Evolutionary conservation across 2,797 vertebrate genomes (phyloP).

Genomic region (Nannoperca australis): DNA sequence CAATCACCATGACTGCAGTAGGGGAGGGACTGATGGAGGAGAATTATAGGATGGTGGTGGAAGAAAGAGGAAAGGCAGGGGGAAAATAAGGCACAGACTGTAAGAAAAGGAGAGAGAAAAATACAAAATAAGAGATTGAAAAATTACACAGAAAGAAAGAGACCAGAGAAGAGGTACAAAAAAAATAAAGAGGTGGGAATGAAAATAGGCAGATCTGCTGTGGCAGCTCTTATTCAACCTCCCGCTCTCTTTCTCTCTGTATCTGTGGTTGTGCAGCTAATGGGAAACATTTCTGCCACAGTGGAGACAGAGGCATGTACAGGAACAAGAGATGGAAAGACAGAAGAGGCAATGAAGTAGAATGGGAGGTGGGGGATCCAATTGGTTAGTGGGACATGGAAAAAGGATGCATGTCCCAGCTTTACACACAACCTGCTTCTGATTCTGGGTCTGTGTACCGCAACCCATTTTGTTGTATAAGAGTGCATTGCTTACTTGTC

Average conservation of each 20-base stretch:
- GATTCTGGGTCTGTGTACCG: conserved; percentile 49
- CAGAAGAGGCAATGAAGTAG: conserved; percentile 59
- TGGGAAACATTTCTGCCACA: conserved; percentile 87
- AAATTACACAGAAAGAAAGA: conserved; percentile 40
- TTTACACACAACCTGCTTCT: conserved; percentile 63
- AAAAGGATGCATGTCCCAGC: conserved; percentile 62
- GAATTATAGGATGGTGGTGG: conserved; percentile 6
- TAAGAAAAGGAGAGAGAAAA: conserved; percentile 4
- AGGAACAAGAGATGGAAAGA: conserved; percentile 75
- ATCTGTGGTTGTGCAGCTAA: conserved; percentile 86
- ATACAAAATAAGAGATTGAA: conserved; percentile 9
- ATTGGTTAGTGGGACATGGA: conserved; percentile 68
- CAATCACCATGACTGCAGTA: conserved; percentile 25
- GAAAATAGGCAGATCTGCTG: conserved; percentile 77
- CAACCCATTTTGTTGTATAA: conserved; percentile 15
- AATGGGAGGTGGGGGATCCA: conserved; percentile 61
- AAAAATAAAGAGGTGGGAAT: conserved; percentile 62
- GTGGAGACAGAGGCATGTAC: conserved; percentile 70
- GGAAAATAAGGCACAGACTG: conserved; percentile 13
- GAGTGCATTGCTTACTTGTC: conserved; percentile 91
- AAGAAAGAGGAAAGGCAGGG: conserved; percentile 32
- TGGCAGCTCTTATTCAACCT: conserved; percentile 76
- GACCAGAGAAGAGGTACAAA: conserved; percentile 32
- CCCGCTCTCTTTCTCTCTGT: conserved; percentile 64
- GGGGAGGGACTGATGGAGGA: conserved; percentile 9